These are phyloP conservation scores for Pantherophis alleghaniensis DNA, from an alignment of 2,797 vertebrate genomes.

Conservation along the genomic window DNA sequence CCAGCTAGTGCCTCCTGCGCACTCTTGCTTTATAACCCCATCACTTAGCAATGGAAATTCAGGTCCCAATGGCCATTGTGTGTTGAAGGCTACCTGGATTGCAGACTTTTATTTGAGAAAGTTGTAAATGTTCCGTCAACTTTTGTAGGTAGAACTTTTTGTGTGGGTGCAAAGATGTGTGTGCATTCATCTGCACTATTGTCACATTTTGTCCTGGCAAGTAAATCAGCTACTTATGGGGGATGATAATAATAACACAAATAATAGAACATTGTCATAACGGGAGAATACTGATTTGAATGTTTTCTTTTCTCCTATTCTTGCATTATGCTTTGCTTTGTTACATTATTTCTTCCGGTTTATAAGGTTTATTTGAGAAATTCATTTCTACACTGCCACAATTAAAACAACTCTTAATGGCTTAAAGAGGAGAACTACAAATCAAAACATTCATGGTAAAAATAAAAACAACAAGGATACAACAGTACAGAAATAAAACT, in stretches of 20 bases:
- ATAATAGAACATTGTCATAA: not conserved
- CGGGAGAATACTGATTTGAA: not conserved
- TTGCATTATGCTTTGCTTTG: not conserved
- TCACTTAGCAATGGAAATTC: not conserved
- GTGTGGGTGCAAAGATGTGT: not conserved
- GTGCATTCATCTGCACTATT: not conserved
- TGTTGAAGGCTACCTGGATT: not conserved
- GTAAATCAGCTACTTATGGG: not conserved
- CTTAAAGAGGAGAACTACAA: not conserved
- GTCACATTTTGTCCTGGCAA: not conserved
- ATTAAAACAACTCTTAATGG: not conserved
- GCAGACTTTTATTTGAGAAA: not conserved
- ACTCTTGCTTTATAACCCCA: not conserved
- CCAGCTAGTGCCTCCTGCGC: not conserved
- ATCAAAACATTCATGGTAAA: not conserved
- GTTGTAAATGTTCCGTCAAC: not conserved
- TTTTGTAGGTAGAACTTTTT: not conserved
- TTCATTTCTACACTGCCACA: not conserved
- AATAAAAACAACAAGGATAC: not conserved
- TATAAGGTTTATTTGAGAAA: not conserved
- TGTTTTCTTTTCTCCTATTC: not conserved
- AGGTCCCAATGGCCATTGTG: not conserved
- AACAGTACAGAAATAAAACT: not conserved
- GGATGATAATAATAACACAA: not conserved
- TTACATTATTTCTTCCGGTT: not conserved